Conservation (phyloP, 1,140 invertebrate genomes). For the Lucilia sericata region DNA sequence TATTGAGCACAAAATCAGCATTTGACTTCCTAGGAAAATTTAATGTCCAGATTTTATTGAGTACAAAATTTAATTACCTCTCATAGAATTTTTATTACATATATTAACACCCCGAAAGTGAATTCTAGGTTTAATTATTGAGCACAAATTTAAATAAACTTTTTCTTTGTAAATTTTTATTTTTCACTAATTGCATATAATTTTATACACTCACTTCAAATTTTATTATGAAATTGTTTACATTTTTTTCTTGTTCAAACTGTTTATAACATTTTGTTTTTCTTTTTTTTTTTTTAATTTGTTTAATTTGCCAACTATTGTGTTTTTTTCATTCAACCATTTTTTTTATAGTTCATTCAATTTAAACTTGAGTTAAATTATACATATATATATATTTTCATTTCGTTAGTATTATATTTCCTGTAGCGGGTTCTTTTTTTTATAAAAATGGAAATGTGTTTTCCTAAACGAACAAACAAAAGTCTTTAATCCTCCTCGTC, state of each 20-base stretch:
- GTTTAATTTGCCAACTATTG: conserved; percentile 20
- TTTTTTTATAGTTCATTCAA: neutral
- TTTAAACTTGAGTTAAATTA: neutral
- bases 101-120: no score
- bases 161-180: no score
- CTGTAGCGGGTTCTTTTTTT: neutral
- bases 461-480: neutral
- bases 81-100: no score
- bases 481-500: conserved; percentile 49
- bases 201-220: conserved; percentile 17
- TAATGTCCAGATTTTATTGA: no score
- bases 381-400: neutral
- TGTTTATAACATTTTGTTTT: neutral
- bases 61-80: no score
- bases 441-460: neutral
- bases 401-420: neutral
- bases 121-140: no score
- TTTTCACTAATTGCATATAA: neutral
- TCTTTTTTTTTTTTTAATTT: neutral
- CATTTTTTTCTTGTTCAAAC: neutral
- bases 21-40: no score
- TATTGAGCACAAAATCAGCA: no score
- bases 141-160: no score
- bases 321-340: neutral
- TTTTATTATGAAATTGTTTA: conserved; percentile 12